These are phyloP conservation scores for Lytechinus variegatus DNA, from an alignment of 35 echinoderm and acorn worm species.

Conservation along the genomic window DNA sequence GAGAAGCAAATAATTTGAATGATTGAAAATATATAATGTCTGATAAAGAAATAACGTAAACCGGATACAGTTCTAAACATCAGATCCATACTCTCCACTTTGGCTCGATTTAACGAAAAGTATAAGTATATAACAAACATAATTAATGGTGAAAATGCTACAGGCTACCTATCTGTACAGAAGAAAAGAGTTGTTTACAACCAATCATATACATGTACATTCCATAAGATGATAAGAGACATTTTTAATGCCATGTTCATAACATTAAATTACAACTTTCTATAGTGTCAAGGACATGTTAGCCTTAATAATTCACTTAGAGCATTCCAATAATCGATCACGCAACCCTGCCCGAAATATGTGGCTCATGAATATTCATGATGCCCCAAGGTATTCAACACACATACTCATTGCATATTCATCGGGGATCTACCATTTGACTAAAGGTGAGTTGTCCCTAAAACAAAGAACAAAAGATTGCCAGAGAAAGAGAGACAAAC, in stretches of 20 bases:
- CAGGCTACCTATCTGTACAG: not conserved
- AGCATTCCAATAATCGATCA: not conserved
- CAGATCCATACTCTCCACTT: not conserved
- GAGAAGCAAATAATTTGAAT: not conserved
- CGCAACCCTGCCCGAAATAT: not conserved
- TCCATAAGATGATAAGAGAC: not conserved
- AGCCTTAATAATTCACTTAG: not conserved
- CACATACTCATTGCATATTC: constrained; percentile 18
- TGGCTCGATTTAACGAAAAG: not conserved
- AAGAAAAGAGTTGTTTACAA: not conserved
- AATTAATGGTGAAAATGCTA: not conserved
- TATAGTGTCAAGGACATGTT: not conserved
- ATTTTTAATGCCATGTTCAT: constrained; percentile 33
- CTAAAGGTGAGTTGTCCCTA: not conserved
- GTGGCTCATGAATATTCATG: not conserved
- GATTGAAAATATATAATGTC: constrained; percentile 33
- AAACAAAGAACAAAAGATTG: not conserved
- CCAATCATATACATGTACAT: constrained; percentile 20
- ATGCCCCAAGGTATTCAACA: not conserved
- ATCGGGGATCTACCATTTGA: not conserved
- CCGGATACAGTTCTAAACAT: not conserved
- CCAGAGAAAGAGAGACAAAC: not conserved
- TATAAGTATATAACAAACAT: not conserved
- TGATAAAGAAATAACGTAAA: constrained; percentile 25
- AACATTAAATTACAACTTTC: not conserved